Conservation (phyloP, 2,888 invertebrate genomes). For the Pyrrhia umbra region DNA sequence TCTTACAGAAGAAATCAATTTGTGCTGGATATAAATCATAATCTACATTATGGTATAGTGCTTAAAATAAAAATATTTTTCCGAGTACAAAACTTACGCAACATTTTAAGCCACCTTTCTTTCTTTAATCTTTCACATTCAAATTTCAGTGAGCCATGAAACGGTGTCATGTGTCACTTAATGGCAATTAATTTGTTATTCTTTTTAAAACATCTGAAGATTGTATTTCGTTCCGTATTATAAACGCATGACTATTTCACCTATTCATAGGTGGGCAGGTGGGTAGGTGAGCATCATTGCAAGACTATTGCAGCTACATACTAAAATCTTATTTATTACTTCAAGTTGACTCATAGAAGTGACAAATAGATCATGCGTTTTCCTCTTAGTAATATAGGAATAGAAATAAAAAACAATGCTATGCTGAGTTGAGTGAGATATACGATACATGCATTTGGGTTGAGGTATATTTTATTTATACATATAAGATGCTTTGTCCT, state of each 20-base stretch:
- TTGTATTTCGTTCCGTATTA: constrained; percentile 28
- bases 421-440: constrained; percentile 8
- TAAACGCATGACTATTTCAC: not conserved
- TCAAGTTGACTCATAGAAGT: constrained; percentile 40
- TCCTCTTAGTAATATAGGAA: constrained; percentile 14
- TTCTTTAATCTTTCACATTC: not conserved
- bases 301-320: constrained; percentile 25
- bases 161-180: constrained; percentile 19
- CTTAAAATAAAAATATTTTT: too few species aligned
- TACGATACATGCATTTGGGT: too few species aligned
- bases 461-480: too few species aligned
- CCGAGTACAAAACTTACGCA: too few species aligned
- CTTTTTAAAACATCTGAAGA: constrained; percentile 9
- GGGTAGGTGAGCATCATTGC: constrained; percentile 30
- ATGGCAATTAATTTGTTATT: constrained; percentile 18
- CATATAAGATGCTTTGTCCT: too few species aligned
- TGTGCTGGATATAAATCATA: too few species aligned
- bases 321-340: constrained; percentile 43
- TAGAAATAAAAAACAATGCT: constrained; percentile 36
- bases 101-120: constrained; percentile 12
- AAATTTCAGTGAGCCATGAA: constrained; percentile 6
- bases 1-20: too few species aligned
- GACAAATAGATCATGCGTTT: constrained; percentile 39
- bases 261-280: constrained; percentile 22
- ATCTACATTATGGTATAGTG: too few species aligned